Conservation (phyloP, 2,888 invertebrate genomes). For the Tethea ocularis region DNA sequence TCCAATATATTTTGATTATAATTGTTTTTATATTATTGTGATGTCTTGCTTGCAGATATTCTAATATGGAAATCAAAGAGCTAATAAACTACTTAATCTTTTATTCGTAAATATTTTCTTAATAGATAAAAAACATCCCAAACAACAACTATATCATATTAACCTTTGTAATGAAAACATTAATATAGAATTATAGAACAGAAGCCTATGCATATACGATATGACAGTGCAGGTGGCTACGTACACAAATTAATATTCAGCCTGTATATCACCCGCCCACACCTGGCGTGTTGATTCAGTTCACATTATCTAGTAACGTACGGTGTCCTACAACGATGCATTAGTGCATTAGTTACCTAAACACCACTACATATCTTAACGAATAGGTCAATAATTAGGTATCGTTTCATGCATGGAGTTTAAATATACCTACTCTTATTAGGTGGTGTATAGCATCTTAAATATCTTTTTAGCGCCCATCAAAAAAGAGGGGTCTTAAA, state of each 20-base stretch:
- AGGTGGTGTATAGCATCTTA: neutral
- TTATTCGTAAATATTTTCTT: no score
- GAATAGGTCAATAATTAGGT: neutral
- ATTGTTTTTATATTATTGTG: no score
- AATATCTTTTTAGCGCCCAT: no score
- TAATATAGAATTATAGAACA: slow-evolving; percentile 13
- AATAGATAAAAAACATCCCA: no score
- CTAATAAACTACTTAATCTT: no score
- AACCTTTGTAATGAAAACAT: slow-evolving; percentile 2
- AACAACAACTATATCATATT: neutral
- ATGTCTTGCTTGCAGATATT: no score
- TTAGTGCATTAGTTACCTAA: slow-evolving; percentile 44
- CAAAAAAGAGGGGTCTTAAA: no score
- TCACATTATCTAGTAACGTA: slow-evolving; percentile 59
- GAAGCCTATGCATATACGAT: slow-evolving; percentile 23
- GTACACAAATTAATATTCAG: slow-evolving; percentile 77
- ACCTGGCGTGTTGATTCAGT: slow-evolving; percentile 73
- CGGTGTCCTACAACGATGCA: slow-evolving; percentile 51
- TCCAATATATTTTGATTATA: no score
- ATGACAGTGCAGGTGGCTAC: slow-evolving; percentile 48
- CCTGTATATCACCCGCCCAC: slow-evolving; percentile 56
- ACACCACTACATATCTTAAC: slow-evolving; percentile 15
- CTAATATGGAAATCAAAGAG: no score
- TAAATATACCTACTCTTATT: neutral
- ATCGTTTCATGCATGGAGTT: neutral